phyloP scores from a whole-genome alignment of 1,140 invertebrate genomes.

The Eciton burchellii region DNA sequence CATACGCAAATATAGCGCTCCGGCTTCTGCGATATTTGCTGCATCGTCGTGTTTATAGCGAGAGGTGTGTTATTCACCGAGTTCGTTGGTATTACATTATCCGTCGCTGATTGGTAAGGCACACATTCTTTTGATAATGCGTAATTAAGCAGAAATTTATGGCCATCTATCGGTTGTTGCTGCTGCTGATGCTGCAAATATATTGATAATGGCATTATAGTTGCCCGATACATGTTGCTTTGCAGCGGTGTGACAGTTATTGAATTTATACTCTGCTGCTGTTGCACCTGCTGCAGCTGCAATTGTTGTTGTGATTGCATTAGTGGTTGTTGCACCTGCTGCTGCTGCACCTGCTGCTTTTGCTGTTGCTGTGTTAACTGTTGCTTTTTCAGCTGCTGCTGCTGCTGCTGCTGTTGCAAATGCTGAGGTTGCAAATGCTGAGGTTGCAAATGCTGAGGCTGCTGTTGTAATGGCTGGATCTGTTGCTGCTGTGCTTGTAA shows the following conservation, averaged over 20 bases:
- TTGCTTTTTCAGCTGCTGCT: too few relatives aligned
- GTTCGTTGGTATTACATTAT: background rate
- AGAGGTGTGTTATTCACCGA: background rate
- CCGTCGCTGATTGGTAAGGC: background rate
- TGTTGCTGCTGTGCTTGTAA: background rate
- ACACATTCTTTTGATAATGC: background rate
- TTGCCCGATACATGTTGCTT: too few relatives aligned
- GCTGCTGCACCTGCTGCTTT: background rate
- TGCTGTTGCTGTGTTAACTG: background rate
- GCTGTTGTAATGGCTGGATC: background rate
- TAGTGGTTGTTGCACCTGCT: background rate
- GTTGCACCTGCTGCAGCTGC: background rate
- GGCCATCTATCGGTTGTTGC: background rate
- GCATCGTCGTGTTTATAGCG: background rate
- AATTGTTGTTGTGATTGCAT: background rate
- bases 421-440: too few relatives aligned
- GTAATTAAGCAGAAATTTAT: background rate
- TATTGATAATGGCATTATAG: too few relatives aligned
- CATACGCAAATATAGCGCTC: background rate
- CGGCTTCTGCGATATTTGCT: conserved; percentile 4
- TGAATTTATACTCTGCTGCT: background rate
- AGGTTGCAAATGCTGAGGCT: too few relatives aligned
- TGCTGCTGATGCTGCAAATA: background rate
- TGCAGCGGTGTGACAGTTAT: background rate
- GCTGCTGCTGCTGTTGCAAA: too few relatives aligned